Conservation (phyloP, 2,113 vertebrate genomes). For the Phalacrocorax brasilianus region DNA sequence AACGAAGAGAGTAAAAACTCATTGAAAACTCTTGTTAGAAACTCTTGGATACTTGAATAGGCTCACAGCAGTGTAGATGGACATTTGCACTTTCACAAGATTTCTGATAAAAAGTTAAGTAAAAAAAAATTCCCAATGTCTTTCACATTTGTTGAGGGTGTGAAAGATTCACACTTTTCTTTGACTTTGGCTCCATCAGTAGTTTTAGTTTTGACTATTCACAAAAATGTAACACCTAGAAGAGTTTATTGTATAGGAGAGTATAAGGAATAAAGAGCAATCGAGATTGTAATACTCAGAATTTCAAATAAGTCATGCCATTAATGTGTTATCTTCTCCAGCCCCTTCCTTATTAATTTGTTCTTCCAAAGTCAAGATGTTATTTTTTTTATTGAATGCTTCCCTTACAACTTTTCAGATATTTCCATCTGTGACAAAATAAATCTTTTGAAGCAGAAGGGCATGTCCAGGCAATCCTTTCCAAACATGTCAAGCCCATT, state of each 20-base stretch:
- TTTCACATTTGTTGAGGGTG: not conserved
- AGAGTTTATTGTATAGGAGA: not conserved
- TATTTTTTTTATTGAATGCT: not conserved
- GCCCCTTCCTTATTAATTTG: not conserved
- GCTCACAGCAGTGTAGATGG: not conserved
- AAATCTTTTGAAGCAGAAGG: not conserved
- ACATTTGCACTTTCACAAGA: not conserved
- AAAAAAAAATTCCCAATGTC: not conserved
- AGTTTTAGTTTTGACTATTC: not conserved
- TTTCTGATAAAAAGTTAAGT: not conserved
- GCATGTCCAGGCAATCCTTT: not conserved
- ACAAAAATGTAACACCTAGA: not conserved
- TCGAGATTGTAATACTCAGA: not conserved
- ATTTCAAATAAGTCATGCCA: not conserved
- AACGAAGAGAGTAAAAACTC: not conserved
- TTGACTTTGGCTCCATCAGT: not conserved
- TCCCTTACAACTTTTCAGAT: not conserved
- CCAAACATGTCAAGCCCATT: not conserved
- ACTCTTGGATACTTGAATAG: not conserved
- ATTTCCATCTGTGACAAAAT: not conserved
- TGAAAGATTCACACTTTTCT: not conserved
- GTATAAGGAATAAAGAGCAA: not conserved
- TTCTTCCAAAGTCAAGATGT: not conserved
- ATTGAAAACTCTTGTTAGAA: not conserved
- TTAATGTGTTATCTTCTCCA: not conserved